Conservation (phyloP, 1,140 invertebrate species). For the Amphibalanus amphitrite region DNA sequence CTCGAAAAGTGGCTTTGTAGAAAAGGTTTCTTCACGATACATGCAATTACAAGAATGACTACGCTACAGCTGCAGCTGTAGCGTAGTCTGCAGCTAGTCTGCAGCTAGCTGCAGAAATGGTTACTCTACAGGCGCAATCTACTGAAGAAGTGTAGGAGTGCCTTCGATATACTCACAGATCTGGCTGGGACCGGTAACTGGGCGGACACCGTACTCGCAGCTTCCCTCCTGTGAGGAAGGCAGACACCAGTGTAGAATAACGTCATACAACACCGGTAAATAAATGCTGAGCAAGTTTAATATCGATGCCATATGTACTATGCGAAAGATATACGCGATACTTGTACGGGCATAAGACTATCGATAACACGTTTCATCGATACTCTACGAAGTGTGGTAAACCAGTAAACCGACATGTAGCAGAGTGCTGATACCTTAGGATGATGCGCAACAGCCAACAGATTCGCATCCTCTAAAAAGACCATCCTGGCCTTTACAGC, state of each 20-base stretch:
- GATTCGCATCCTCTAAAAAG: no score
- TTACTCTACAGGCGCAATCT: no score
- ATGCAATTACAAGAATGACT: no score
- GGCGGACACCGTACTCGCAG: slow-evolving; percentile 17
- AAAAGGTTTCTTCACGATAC: no score
- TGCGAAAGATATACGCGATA: no score
- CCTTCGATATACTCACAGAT: slow-evolving; percentile 19
- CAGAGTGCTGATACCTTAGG: not conserved
- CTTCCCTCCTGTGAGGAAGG: slow-evolving; percentile 13
- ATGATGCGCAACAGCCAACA: not conserved
- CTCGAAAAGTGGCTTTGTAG: no score
- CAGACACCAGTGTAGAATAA: not conserved
- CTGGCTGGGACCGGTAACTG: slow-evolving; percentile 18
- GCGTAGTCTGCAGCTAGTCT: no score
- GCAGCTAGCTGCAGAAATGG: no score
- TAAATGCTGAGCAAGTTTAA: not conserved
- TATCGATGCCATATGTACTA: not conserved
- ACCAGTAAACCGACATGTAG: not conserved
- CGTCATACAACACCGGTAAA: not conserved
- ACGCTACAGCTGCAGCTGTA: no score
- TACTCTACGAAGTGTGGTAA: not conserved
- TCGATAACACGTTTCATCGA: no score
- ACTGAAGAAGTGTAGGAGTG: no score
- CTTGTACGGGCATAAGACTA: no score
- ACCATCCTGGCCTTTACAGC: not conserved